Base-by-base conservation (phyloP, 2,888 invertebrate genomes). In the Parapristionchus giblindavisi region DNA sequence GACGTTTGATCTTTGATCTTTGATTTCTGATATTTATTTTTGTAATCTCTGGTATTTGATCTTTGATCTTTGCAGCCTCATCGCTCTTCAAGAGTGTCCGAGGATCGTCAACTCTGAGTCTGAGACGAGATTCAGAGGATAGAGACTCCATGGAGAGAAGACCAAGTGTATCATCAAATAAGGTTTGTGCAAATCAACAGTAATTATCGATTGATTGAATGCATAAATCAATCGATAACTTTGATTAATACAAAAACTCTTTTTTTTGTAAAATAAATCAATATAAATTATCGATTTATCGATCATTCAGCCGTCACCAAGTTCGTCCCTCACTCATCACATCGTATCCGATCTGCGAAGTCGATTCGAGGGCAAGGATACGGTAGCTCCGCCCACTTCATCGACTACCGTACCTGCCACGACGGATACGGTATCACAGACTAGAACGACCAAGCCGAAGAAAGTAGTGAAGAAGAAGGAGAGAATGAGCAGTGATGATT, bases 71-170 rank as follows among this genome's bases (percentile, higher is more conserved):
- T 61, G 14, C 24, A 61, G 61, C 34, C 2, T 61, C 61, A 24
- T 61, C 61, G 34, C 36, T 61, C 3, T 61, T 40, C 24, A 32
- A 40, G n/a, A 40, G 61, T 24, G 24, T 40, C 3, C 8, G 43
- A 43, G 43, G 17, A 43, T 8, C 8, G 43, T 14, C 11, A 43
- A 3, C 17, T 61, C 40, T 6, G 11, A 61, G 61, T n/a, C 38
- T 40, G 24, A 5, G 61, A 40, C 38, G 61, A 14, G 61, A 61
- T 40, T 61, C 61, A 11, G 24, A 40, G 6, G 61, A 61, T 11
- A 61, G 61, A n/a, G n/a, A n/a, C n/a, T n/a, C n/a, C 34, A 32
- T 61, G 21, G 61, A 61, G 40, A 61, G 61, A 61, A n/a, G 61
- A 61, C 61, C 40, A 11, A 61, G 61, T 38, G 40, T 40, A 6